These are phyloP conservation scores for Littorina saxatilis DNA, from an alignment of 1,140 invertebrate species.

Conservation along the genomic window DNA sequence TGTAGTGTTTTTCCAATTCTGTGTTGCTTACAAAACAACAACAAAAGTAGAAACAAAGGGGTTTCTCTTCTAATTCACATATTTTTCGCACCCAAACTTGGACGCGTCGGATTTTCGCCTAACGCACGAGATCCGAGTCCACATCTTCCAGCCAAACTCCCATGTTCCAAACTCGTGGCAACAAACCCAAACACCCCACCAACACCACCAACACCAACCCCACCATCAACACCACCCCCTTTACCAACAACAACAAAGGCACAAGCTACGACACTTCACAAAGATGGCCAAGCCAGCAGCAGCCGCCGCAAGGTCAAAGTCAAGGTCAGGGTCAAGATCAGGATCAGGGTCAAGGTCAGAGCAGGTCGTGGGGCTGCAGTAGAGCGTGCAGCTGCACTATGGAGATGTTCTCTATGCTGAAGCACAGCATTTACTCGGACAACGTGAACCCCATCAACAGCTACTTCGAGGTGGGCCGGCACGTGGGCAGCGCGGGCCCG, in stretches of 20 bases:
- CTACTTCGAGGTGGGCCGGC: conserved; percentile 92
- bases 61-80: too few species aligned
- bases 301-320: too few species aligned
- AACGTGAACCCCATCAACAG: conserved; percentile 92
- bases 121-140: too few species aligned
- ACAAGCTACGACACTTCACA: background rate
- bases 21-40: too few species aligned
- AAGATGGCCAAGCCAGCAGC: background rate
- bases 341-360: too few species aligned
- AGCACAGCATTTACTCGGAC: conserved; percentile 72
- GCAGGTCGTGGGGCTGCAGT: conserved; percentile 30
- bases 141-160: too few species aligned
- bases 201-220: background rate
- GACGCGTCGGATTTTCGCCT: too few species aligned
- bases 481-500: conserved; percentile 91
- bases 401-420: conserved; percentile 76
- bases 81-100: too few species aligned
- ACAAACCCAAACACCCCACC: background rate
- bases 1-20: too few species aligned
- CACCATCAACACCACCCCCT: background rate
- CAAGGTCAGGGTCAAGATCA: too few species aligned
- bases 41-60: too few species aligned
- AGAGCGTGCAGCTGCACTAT: conserved; percentile 59
- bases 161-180: too few species aligned
- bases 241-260: background rate